phyloP scores from a whole-genome alignment of 2,113 vertebrate species.

The Myrmophylax atrothorax region DNA sequence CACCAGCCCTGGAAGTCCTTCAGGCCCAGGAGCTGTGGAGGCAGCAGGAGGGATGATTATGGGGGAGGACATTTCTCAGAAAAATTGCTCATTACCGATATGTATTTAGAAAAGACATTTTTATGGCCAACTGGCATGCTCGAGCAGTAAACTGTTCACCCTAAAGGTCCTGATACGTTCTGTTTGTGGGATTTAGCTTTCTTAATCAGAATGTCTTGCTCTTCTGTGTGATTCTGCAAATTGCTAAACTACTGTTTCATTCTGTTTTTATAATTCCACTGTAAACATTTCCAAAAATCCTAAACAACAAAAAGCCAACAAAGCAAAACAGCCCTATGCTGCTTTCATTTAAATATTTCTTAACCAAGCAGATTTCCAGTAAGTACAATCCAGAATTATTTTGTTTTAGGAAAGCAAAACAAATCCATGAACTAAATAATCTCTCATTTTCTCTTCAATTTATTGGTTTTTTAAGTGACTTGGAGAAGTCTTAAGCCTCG shows the following conservation, averaged over 20 bases:
- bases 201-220: background rate
- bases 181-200: background rate
- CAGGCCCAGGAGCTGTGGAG: background rate
- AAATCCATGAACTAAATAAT: constrained; percentile 14
- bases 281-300: constrained; percentile 29
- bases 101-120: background rate
- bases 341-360: constrained; percentile 47
- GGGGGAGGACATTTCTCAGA: background rate
- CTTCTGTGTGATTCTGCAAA: background rate
- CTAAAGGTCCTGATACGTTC: background rate
- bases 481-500: background rate
- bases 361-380: constrained; percentile 27
- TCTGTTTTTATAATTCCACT: constrained; percentile 6
- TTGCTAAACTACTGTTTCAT: background rate
- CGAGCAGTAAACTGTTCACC: background rate
- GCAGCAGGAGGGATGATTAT: background rate
- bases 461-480: background rate
- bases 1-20: background rate
- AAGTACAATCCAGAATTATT: constrained; percentile 30
- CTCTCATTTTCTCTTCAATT: constrained; percentile 2
- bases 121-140: background rate
- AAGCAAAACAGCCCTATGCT: background rate
- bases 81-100: background rate
- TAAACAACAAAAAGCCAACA: constrained; percentile 27
- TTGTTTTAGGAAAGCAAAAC: constrained; percentile 44